A percentile compares a stretch with the other conserved stretches of the same genome.
Conservation (phyloP, 2,113 vertebrate genomes). For the Callochromis pleurospilus region DNA sequence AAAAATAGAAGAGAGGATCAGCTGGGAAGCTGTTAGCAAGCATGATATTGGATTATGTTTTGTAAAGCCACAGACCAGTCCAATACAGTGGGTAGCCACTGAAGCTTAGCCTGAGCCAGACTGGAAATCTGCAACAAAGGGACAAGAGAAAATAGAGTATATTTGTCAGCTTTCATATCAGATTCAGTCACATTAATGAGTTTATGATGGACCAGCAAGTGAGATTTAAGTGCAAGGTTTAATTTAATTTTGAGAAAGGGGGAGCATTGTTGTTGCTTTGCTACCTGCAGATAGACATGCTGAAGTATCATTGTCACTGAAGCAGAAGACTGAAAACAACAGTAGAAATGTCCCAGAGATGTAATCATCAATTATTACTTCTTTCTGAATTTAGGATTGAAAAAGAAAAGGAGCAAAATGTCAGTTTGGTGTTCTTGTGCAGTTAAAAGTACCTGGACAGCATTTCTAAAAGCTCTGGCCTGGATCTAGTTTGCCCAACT, state of each 20-base stretch:
- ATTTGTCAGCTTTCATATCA: not conserved
- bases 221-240: not conserved
- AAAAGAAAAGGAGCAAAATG: not conserved
- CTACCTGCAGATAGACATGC: not conserved
- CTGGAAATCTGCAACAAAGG: not conserved
- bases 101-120: not conserved
- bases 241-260: not conserved
- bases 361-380: not conserved
- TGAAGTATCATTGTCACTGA: not conserved
- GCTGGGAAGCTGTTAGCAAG: not conserved
- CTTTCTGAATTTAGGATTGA: not conserved
- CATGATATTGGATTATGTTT: not conserved
- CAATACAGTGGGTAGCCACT: not conserved
- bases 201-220: not conserved
- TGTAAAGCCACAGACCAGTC: rapidly evolving
- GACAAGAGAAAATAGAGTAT: not conserved
- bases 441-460: not conserved
- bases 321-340: not conserved
- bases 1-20: not conserved
- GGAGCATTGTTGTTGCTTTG: not conserved
- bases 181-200: not conserved
- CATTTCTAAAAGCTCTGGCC: not conserved
- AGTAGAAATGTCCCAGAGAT: not conserved
- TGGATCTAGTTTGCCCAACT: not conserved
- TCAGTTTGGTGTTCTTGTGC: not conserved